A percentile compares a stretch with the other conserved stretches of the same genome.
Conservation (phyloP, 2,113 vertebrate genomes). For the Thamnophis sirtalis region DNA sequence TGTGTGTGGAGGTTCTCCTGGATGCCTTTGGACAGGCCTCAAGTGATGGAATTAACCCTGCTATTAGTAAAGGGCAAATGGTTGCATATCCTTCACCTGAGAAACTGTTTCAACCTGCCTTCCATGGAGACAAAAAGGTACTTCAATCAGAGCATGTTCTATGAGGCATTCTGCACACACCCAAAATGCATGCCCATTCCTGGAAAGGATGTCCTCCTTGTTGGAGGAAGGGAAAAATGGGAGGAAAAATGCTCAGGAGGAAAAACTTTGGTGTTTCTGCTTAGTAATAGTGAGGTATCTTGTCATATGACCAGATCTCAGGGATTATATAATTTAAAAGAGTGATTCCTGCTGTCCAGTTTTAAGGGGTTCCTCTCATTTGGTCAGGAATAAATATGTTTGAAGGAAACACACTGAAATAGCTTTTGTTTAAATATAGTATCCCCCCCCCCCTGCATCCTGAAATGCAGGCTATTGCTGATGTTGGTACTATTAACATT, state of each 20-base stretch:
- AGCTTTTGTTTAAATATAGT: neutral
- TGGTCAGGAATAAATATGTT: neutral
- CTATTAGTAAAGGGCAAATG: neutral
- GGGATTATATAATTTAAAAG: neutral
- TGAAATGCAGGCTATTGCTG: neutral
- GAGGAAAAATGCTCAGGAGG: neutral
- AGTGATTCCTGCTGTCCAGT: neutral
- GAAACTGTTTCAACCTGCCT: neutral
- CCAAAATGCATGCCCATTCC: neutral
- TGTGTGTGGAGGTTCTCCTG: neutral
- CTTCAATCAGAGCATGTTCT: neutral
- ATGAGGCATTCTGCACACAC: neutral
- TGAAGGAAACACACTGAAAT: neutral
- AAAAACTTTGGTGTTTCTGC: neutral
- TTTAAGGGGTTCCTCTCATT: neutral
- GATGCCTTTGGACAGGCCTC: neutral
- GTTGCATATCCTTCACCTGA: neutral
- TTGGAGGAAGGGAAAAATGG: neutral
- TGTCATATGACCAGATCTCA: neutral
- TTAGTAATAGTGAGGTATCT: neutral
- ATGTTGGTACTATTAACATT: neutral
- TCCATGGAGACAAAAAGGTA: neutral
- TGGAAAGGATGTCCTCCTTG: neutral
- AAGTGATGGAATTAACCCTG: neutral
- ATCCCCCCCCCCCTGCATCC: neutral